Evolutionary conservation across 2,888 invertebrate species (phyloP), one percentile per base, ranked within the genome.

Genomic region (Cephus spinipes): DNA sequence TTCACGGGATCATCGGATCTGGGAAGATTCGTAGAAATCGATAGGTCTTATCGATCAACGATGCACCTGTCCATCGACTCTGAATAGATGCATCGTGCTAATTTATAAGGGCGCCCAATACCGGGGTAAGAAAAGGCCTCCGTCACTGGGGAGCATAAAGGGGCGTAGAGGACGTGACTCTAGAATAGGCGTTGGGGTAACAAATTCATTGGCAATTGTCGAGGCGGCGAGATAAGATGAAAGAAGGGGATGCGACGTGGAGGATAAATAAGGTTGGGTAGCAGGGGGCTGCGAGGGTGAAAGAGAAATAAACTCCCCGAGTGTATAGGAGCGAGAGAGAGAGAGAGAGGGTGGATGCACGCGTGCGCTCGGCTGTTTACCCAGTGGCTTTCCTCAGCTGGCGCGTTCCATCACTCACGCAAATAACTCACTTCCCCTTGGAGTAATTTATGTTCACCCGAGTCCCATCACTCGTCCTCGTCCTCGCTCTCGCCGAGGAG

Each of bases 401-500:
- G 89, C 89, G 87, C 90, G 89, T 89, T 91, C 90, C 90, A 89
- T 91, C 91, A 91, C 89, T 90, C 90, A 89, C 91, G 90, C 90
- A 90, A 91, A 91, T 91, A 91, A 91, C 91, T 91, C 90, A 90
- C 89, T 90, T 90, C 90, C 87, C 87, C 88, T 86, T 83, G 83
- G 85, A 86, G 89, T 90, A 91, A 91, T 91, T 91, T 91, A 91
- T 89, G 90, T 86, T 86, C 86, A 83, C 85, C 85, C 77, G 84
- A 87, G 85, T 85, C 85, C 89, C 89, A 89, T 91, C 90, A 87
- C 87, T 90, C 84, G 81, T 82, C 76, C 81, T 81, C 79, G 69
- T 32, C 32, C 32, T 76, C 79, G 31, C 76, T 77, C 76, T 77
- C 75, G 80, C 79, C 81, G 71, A 69, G 77, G 79, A 79, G 71